Conservation (phyloP, 2,113 vertebrate genomes). For the Bubo bubo region DNA sequence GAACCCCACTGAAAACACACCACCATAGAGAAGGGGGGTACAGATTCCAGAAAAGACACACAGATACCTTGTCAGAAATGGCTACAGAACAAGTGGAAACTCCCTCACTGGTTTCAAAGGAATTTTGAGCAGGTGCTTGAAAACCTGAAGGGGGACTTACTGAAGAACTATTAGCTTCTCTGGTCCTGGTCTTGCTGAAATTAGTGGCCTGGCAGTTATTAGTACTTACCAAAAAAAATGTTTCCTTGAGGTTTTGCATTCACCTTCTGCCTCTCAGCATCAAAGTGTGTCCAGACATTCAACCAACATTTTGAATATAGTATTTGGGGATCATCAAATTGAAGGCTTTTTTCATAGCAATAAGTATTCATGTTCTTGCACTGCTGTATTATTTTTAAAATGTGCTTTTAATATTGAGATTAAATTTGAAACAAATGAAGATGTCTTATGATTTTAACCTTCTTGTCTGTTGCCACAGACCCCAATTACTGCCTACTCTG, state of each 20-base stretch:
- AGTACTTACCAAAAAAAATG: background rate
- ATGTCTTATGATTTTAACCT: background rate
- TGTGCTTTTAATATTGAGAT: background rate
- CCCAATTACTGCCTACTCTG: background rate
- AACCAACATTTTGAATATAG: background rate
- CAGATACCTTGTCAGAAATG: background rate
- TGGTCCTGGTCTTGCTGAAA: background rate
- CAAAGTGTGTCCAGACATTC: background rate
- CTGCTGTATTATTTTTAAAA: background rate
- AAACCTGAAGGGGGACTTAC: background rate
- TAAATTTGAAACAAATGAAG: background rate
- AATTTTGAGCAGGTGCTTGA: background rate
- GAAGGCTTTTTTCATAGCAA: background rate
- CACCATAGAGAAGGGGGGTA: background rate
- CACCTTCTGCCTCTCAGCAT: background rate
- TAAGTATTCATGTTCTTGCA: background rate
- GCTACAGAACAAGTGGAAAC: background rate
- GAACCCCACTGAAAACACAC: background rate
- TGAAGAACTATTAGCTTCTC: background rate
- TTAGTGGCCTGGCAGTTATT: background rate
- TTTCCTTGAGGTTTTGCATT: background rate
- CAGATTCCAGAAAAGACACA: background rate
- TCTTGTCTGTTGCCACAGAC: background rate
- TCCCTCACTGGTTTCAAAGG: background rate
- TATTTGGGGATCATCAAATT: background rate